Evolutionary conservation across 2,113 vertebrate species (phyloP).

Genomic region (Macrotus californicus): DNA sequence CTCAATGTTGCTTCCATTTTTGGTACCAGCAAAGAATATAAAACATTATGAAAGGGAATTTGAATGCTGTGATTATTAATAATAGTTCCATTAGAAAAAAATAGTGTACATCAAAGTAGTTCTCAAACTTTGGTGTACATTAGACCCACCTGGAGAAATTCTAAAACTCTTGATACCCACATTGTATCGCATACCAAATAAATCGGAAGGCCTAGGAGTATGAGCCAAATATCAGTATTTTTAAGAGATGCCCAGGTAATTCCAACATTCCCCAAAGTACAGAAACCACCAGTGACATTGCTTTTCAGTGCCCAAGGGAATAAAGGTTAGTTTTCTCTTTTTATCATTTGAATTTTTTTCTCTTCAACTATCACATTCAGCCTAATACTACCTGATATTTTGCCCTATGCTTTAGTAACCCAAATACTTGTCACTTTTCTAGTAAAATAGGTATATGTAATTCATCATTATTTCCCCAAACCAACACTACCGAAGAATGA

Average conservation of each 20-base stretch:
- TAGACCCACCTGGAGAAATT: background rate
- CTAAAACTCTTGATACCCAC: background rate
- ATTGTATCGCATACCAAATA: background rate
- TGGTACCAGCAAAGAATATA: background rate
- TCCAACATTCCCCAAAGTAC: background rate
- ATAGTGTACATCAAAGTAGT: background rate
- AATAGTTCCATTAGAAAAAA: background rate
- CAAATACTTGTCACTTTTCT: background rate
- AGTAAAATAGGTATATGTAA: conserved; percentile 13
- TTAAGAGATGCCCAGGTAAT: background rate
- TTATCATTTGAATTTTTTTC: background rate
- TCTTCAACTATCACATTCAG: background rate
- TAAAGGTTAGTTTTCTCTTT: background rate
- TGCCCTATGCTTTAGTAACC: conserved; percentile 9
- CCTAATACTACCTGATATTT: background rate
- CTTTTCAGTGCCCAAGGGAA: background rate
- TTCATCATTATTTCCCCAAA: background rate
- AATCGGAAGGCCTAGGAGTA: background rate
- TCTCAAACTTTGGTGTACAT: background rate
- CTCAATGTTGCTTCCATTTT: background rate
- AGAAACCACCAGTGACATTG: background rate
- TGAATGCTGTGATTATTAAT: background rate
- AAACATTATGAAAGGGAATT: background rate
- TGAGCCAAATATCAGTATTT: background rate
- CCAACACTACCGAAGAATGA: background rate